phyloP scores from a whole-genome alignment of 2,113 vertebrate species.

The Equus quagga region DNA sequence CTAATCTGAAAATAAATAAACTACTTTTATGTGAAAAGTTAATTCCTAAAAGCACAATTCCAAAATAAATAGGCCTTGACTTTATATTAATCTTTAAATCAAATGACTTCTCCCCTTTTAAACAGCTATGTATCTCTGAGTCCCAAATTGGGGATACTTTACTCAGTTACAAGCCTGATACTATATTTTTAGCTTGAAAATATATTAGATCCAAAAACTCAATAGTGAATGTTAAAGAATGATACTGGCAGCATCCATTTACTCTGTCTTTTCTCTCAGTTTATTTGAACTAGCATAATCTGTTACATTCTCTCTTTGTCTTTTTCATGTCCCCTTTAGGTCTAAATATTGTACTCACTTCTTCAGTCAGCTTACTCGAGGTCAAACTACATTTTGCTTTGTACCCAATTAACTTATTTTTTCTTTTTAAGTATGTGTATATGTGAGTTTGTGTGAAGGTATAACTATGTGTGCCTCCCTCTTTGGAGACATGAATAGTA shows the following conservation, averaged over 20 bases:
- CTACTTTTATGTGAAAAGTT: not conserved
- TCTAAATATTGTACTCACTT: not conserved
- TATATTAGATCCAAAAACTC: not conserved
- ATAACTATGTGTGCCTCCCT: not conserved
- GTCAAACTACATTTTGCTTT: not conserved
- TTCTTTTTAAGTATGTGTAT: not conserved
- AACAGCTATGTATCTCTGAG: not conserved
- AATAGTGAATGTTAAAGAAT: not conserved
- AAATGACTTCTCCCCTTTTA: not conserved
- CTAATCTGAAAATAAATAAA: constrained; percentile 50
- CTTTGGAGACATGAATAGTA: not conserved
- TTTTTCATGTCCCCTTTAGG: not conserved
- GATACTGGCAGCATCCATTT: not conserved
- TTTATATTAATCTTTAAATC: constrained; percentile 30
- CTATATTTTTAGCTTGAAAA: constrained; percentile 23
- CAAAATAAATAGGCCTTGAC: not conserved
- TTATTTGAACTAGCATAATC: not conserved
- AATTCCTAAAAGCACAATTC: not conserved
- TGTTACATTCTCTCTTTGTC: not conserved
- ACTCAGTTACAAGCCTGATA: not conserved
- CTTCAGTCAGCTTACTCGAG: not conserved
- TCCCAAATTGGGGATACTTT: not conserved
- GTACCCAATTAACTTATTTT: not conserved
- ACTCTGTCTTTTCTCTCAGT: not conserved
- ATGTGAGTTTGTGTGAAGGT: not conserved